These are phyloP conservation scores for Xenopus borealis DNA, from an alignment of 2,113 vertebrate genomes.

Conservation along the genomic window DNA sequence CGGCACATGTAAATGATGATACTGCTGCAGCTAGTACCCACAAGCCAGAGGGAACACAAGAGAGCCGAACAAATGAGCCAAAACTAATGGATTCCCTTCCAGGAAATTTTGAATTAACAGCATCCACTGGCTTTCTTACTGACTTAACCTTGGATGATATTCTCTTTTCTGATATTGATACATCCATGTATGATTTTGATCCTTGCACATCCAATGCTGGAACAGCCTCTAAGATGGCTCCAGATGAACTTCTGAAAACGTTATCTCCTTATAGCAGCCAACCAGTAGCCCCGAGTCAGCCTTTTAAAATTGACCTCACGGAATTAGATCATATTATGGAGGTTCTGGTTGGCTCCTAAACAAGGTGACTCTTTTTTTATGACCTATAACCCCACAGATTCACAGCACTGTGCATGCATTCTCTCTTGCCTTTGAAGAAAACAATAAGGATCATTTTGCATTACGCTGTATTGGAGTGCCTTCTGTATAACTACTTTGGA, in stretches of 20 bases:
- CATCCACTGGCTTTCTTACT: constrained; percentile 92
- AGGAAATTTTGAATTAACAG: constrained; percentile 77
- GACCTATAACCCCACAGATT: constrained; percentile 52
- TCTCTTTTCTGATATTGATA: constrained; percentile 97
- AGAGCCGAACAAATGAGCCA: constrained; percentile 70
- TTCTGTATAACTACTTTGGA: constrained; percentile 89
- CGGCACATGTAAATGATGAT: constrained; percentile 64
- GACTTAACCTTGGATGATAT: constrained; percentile 97
- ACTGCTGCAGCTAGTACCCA: constrained; percentile 55
- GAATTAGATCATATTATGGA: constrained; percentile 99
- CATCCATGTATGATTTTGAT: constrained; percentile 99
- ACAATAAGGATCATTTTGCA: constrained; percentile 81
- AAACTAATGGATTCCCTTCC: constrained; percentile 79
- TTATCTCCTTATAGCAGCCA: constrained; percentile 83
- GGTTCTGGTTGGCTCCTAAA: constrained; percentile 91
- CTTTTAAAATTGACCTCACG: constrained; percentile 98
- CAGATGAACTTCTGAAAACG: constrained; percentile 94
- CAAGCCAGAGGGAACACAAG: constrained; percentile 71
- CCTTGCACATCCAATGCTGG: constrained; percentile 81
- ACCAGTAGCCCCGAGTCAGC: constrained; percentile 89
- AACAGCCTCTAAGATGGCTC: constrained; percentile 81
- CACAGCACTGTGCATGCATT: constrained; percentile 92
- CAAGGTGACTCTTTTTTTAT: constrained; percentile 7
- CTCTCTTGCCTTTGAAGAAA: constrained; percentile 81
- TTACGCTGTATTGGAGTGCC: constrained; percentile 92